These are phyloP conservation scores for Coendou prehensilis DNA, from an alignment of 2,797 vertebrate genomes.

Conservation along the genomic window DNA sequence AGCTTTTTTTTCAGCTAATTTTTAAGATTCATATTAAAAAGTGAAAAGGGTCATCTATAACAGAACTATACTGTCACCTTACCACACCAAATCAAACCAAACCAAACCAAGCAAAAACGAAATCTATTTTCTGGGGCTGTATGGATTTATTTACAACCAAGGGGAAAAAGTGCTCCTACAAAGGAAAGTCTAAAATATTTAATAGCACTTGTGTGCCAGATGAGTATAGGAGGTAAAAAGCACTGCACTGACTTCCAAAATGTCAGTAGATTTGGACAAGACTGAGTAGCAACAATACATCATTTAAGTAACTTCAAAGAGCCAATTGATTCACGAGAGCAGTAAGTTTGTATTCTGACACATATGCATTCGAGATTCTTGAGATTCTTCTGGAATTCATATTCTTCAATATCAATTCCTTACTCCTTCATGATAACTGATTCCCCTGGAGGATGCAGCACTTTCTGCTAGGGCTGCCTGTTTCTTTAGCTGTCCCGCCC, in stretches of 20 bases:
- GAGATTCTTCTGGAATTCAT: slow-evolving; percentile 50
- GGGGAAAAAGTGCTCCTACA: neutral
- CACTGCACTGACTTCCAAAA: neutral
- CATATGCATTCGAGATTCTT: neutral
- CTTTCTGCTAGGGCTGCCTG: neutral
- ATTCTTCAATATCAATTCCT: neutral
- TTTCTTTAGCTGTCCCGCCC: neutral
- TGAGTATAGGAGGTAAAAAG: neutral
- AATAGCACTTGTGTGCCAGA: neutral
- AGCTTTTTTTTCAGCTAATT: slow-evolving; percentile 81
- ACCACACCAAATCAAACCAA: slow-evolving; percentile 46
- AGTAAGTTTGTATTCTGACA: slow-evolving; percentile 35
- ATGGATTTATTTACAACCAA: slow-evolving; percentile 34
- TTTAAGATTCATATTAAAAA: slow-evolving; percentile 72
- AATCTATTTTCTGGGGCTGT: neutral
- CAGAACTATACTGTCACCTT: slow-evolving; percentile 4
- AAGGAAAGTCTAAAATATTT: slow-evolving; percentile 14
- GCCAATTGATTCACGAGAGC: slow-evolving; percentile 26
- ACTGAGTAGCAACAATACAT: neutral
- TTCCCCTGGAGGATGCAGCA: neutral
- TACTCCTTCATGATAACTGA: neutral
- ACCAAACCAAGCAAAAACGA: slow-evolving; percentile 42
- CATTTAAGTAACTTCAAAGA: slow-evolving; percentile 28
- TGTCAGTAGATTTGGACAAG: neutral
- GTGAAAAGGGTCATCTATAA: neutral